Evolutionary conservation across 2,888 invertebrate genomes (phyloP).

Genomic region (Mamestra brassicae): DNA sequence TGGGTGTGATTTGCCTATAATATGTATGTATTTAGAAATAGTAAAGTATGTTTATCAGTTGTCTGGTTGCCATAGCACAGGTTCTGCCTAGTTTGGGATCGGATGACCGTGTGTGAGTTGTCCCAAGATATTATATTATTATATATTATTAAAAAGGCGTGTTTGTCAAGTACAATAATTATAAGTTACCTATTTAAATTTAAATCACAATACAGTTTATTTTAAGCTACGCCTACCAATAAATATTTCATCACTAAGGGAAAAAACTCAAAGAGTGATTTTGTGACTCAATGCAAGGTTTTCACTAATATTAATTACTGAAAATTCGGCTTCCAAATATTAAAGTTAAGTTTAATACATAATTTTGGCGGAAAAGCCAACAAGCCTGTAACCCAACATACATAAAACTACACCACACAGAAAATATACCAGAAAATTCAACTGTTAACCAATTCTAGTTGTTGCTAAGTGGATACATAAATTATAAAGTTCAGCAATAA

Average conservation of each 20-base stretch:
- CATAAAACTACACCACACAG: not conserved
- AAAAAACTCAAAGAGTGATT: not conserved
- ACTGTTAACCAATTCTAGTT: not conserved
- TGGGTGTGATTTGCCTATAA: too few relatives aligned
- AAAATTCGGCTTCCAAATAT: too few relatives aligned
- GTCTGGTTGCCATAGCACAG: too few relatives aligned
- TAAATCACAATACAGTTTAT: not conserved
- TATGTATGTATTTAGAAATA: too few relatives aligned
- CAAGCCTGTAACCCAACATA: not conserved
- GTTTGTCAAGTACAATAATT: too few relatives aligned
- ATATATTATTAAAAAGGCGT: not conserved
- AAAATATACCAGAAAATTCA: not conserved
- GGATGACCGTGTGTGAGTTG: too few relatives aligned
- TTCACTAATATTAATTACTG: too few relatives aligned
- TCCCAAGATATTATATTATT: too few relatives aligned
- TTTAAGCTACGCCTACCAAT: not conserved
- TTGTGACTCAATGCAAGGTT: too few relatives aligned
- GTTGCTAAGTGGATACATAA: not conserved
- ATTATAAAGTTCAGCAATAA: not conserved
- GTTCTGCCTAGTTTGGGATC: too few relatives aligned
- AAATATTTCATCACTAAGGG: not conserved
- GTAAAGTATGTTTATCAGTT: too few relatives aligned
- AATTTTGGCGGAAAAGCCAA: not conserved
- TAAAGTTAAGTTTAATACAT: too few relatives aligned
- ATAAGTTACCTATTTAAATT: not conserved